Base-by-base conservation (phyloP, 2,888 invertebrate genomes). In the Rhamnusium bicolor region DNA sequence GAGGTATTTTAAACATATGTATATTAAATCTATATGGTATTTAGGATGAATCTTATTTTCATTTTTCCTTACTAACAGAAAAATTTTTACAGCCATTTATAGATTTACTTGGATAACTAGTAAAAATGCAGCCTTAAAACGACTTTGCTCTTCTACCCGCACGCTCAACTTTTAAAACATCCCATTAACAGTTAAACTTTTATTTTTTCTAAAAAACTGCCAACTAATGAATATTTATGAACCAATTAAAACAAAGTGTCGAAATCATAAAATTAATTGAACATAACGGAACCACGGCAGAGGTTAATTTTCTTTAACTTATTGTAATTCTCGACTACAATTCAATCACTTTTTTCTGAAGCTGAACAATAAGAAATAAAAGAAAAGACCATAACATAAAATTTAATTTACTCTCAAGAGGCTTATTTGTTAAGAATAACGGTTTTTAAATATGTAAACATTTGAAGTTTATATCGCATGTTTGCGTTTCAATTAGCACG, bases 191-290 rank as follows among this genome's bases (percentile, higher is more conserved):
- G 58, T 58, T 16, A 58, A 12, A 1, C 3, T 4, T 4, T 12
- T 4, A 40, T 40, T 40, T 19, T n/a, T 24, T 21, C 14, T 10
- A 32, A 29, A 58, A 32, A 32, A 18, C 8, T 19, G 10, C 58
- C 58, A 24, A 1, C 16, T 19, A 24, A 29, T 58, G 10, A 58
- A 40, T 58, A 58, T 58, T 58, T 58, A 58, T 40, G 58, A 58
- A 32, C 61, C 24, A 47, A 61, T 61, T 46, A 18, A 61, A 19
- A 61, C 47, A 61, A 61, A 61, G 46, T 47, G 46, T 21, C 47
- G 21, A 61, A 61, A 67, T 56, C 61, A 21, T 61, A 61, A 61
- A 61, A 61, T 40, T 61, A 61, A 61, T 61, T 61, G 61, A 46
- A 56, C 16, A 46, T 67, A 67, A 67, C 67, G 67, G 67, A 32